Evolutionary conservation across 2,888 invertebrate species (phyloP), one percentile per base, ranked within the genome.

Genomic region (Mesorhabditis sp.): DNA sequence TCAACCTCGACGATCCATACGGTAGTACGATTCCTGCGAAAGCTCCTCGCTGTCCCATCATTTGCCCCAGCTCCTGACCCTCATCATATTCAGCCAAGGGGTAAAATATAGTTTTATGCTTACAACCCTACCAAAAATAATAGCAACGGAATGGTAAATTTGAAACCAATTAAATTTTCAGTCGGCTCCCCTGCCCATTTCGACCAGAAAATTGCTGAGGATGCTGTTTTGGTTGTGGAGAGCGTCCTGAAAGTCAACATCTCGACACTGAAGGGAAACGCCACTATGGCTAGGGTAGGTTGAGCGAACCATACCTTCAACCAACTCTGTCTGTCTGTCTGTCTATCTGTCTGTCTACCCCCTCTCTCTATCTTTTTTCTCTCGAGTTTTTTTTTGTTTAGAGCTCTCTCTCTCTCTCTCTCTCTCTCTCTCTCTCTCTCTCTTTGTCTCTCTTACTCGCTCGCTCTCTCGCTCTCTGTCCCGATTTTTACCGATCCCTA

Each of bases 201-300:
- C 65, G 84, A 84, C 70, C 79, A 80, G 66, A 84, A 81, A 67
- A 83, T 84, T 43, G 84, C 84, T 13, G 82, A 84, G 69, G 80
- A 82, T 73, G 76, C 80, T 6, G 79, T 77, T 3, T 75, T 80
- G 15, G 80, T 84, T 3, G 63, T 84, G 61, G 84, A 84, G 61
- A 67, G 76, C 1, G 72, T 83, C 5, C 69, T 80, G 4, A 66
- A 76, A 42, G 70, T 78, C 15, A 80, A 84, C 68, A 69, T 82
- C 5, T 76, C 80, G 43, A 70, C 70, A 5, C 67, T 84, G 6
- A 72, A 76, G 4, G 84, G 84, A n/a, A 80, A 80, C 67, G 71
- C 76, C 4, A 73, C 74, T 4, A 5, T 74, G 41, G 50, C 74
- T 1, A 66, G 73, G 62, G 77, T 72, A 6, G 7, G 67, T 7